A percentile compares a stretch with the other conserved stretches of the same genome.
These are phyloP conservation scores for Falco cherrug DNA, from an alignment of 2,797 vertebrate genomes.

Conservation along the genomic window DNA sequence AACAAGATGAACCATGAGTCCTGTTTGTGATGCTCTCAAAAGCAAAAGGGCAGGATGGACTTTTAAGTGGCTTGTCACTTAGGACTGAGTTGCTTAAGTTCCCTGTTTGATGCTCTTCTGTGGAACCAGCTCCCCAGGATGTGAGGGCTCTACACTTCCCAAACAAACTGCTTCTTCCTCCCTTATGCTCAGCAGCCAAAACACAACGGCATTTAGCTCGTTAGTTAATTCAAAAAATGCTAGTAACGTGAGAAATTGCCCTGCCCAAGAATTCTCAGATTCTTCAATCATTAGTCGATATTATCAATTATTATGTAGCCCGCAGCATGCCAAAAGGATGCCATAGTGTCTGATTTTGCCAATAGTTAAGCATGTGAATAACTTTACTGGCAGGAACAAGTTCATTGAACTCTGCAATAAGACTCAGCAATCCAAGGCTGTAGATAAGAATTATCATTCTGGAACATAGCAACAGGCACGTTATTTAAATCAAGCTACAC, in stretches of 20 bases:
- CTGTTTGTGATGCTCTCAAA: not conserved
- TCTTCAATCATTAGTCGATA: not conserved
- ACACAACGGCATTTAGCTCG: not conserved
- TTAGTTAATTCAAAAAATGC: not conserved
- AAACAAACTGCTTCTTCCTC: not conserved
- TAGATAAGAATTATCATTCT: not conserved
- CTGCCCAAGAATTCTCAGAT: not conserved
- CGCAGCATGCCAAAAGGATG: not conserved
- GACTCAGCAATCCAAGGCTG: not conserved
- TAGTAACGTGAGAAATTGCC: not conserved
- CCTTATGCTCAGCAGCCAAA: not conserved
- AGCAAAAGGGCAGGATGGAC: not conserved
- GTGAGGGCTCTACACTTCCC: not conserved
- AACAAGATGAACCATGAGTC: not conserved
- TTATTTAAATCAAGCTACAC: not conserved
- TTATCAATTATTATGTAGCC: not conserved
- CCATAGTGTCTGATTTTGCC: not conserved
- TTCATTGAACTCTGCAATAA: not conserved
- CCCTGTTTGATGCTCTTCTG: not conserved
- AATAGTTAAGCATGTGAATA: not conserved
- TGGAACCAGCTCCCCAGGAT: not conserved
- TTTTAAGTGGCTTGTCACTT: not conserved
- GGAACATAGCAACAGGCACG: not conserved
- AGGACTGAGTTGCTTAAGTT: not conserved
- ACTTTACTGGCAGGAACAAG: not conserved